phyloP scores from a whole-genome alignment of 2,113 vertebrate genomes.

The Gavia stellata region DNA sequence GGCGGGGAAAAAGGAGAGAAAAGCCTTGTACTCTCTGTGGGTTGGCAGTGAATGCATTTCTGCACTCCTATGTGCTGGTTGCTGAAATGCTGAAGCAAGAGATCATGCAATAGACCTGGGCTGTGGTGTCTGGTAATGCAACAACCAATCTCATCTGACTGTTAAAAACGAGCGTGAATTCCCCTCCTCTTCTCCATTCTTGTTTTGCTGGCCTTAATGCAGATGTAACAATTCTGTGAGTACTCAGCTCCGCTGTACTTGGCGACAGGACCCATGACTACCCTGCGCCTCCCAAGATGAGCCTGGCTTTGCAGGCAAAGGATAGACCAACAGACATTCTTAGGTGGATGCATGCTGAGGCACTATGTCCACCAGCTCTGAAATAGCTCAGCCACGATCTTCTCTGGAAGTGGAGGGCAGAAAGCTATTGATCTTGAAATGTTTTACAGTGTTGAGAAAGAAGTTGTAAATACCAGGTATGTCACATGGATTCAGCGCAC shows the following conservation, averaged over 20 bases:
- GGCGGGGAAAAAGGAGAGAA: background rate
- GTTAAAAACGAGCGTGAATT: background rate
- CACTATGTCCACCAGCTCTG: background rate
- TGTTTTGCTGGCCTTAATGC: background rate
- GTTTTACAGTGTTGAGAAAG: background rate
- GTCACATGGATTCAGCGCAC: background rate
- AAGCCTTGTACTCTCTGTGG: background rate
- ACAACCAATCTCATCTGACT: background rate
- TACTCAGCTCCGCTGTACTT: background rate
- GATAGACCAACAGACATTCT: background rate
- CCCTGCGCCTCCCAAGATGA: background rate
- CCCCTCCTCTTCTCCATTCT: background rate
- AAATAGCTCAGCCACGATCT: background rate
- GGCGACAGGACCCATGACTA: background rate
- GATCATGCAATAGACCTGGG: background rate
- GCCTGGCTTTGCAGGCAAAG: background rate
- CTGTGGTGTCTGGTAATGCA: no score
- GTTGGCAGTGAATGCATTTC: background rate
- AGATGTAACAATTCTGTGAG: background rate
- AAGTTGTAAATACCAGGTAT: background rate
- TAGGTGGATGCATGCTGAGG: background rate
- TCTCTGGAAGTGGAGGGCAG: background rate
- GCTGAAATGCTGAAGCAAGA: background rate
- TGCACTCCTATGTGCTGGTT: background rate
- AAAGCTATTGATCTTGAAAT: background rate